A percentile compares a stretch with the other conserved stretches of the same genome.
Conservation (phyloP, 64 coral and sea anemone species). For the Montipora efflorescens region DNA sequence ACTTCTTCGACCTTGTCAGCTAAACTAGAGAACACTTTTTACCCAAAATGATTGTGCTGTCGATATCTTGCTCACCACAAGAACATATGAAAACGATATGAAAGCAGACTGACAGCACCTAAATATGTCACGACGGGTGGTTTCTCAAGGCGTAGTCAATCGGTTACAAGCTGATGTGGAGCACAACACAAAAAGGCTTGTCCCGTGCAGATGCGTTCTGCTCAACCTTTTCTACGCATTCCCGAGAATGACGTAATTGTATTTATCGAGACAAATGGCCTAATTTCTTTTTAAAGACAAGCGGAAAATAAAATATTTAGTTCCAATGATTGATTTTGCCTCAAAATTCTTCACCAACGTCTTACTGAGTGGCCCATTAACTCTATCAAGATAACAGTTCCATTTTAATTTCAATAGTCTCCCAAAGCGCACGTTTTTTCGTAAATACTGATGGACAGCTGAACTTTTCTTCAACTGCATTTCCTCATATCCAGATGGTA, state of each 20-base stretch:
- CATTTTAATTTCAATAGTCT: too few relatives aligned
- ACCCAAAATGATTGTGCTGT: not conserved
- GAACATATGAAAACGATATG: not conserved
- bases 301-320: too few relatives aligned
- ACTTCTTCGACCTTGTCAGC: not conserved
- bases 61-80: not conserved
- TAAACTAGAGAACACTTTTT: too few relatives aligned
- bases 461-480: too few relatives aligned
- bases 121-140: not conserved
- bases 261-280: not conserved
- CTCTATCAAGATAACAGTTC: too few relatives aligned
- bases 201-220: not conserved
- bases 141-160: not conserved
- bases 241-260: not conserved
- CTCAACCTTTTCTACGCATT: conserved; percentile 22
- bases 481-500: too few relatives aligned
- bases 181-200: not conserved
- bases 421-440: too few relatives aligned
- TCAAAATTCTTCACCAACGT: too few relatives aligned
- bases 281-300: not conserved
- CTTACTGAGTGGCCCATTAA: too few relatives aligned
- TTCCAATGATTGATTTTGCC: too few relatives aligned
- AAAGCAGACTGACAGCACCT: not conserved
- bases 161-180: not conserved
- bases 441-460: too few relatives aligned